Evolutionary conservation across 2,888 invertebrate species (phyloP), one percentile per base, ranked within the genome.

Genomic region (Acanthopleura granulata): DNA sequence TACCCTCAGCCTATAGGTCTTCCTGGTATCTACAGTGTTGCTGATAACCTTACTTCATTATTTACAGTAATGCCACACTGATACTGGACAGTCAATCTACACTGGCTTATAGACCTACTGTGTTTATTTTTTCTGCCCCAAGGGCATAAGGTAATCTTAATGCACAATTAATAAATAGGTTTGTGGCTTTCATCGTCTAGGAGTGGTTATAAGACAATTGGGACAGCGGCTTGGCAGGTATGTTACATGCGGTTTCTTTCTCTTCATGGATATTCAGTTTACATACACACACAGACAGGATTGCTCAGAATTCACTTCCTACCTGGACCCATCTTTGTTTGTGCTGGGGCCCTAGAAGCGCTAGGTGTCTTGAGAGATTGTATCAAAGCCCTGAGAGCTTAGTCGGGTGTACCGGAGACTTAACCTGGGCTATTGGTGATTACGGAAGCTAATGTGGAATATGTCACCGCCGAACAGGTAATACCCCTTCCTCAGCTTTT

Each of bases 121-220:
- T 40, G 40, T 40, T 40, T 40, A 40, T 57, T 18, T 57, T 51
- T 57, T 57, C 57, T 57, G 3, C n/a, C 57, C 57, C 12, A 22
- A 22, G 57, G 57, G n/a, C n/a, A 3, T 12, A 22, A 57, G 57
- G 57, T 57, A 57, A 57, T 57, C 12, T 3, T 22, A 57, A 57
- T 57, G 57, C 22, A 57, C 57, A 57, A 57, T 57, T 57, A 57
- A 57, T 57, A 57, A 57, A 57, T 57, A 18, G 18, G 57, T 18
- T 18, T 57, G 22, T 57, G 57, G 57, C 40, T 40, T 40, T 57
- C n/a, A 12, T 57, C 18, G n/a, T 57, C 6, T 57, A 57, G 57
- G 57, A 22, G 22, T 57, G 57, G 57, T 18, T 57, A 15, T 15
- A 57, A 57, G 57, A 57, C 57, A 57, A 22, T 22, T 40, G 40